These are phyloP conservation scores for Platycercus adscitus DNA, from an alignment of 2,113 vertebrate species.

Conservation along the genomic window DNA sequence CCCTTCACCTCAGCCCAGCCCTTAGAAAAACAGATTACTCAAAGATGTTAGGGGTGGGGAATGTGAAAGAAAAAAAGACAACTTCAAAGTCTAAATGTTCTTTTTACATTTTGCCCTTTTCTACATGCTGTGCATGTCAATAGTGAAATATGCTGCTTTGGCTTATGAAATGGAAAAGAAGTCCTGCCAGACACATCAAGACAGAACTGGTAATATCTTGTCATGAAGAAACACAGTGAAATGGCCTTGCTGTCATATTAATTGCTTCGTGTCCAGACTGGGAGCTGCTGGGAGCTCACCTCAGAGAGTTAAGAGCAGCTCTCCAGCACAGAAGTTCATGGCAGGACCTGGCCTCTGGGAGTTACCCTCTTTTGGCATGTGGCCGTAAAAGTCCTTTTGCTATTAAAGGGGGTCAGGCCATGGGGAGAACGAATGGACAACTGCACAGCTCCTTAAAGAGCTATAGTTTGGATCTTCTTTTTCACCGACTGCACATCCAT, in stretches of 20 bases:
- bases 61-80: neutral
- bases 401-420: neutral
- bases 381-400: neutral
- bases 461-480: neutral
- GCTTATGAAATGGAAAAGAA: neutral
- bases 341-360: neutral
- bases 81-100: neutral
- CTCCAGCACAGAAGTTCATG: neutral
- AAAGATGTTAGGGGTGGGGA: neutral
- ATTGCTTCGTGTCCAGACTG: rapidly evolving
- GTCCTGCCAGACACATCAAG: neutral
- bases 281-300: neutral
- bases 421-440: neutral
- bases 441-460: neutral
- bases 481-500: neutral
- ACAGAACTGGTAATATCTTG: neutral
- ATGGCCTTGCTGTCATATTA: neutral
- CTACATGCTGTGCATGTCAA: neutral
- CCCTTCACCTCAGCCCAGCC: neutral
- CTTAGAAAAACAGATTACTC: neutral
- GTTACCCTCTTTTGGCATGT: neutral
- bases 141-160: neutral
- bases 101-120: neutral
- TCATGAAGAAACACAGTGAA: neutral
- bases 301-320: neutral